Base-by-base conservation (phyloP, 1,140 invertebrate genomes). In the Pseudomyrmex dendroicus region DNA sequence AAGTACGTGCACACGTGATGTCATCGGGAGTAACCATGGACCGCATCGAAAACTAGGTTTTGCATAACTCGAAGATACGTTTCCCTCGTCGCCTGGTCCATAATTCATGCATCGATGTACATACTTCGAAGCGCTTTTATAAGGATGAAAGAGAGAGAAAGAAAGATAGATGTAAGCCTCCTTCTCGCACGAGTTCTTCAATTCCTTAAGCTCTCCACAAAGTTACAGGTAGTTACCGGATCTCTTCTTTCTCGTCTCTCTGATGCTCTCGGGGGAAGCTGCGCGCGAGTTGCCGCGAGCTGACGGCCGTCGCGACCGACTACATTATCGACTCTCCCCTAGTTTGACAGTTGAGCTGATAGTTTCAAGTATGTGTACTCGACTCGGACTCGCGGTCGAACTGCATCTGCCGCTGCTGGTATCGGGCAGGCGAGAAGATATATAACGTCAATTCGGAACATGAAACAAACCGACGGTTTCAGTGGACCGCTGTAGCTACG, bases 271-370 rank as follows among this genome's bases (percentile, higher is more conserved):
- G 5, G n/a, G 35, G 35, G 35, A 35, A 35, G 35, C 35, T 12
- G 25, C 7, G 15, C 50, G 12, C 25, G 66, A 64, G 20, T 56
- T 66, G 35, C 80, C 17, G 25, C 46, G 3, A 12, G 35, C 44
- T 15, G 44, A n/a, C n/a, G 52, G 46, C 59, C 54, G 22, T 73
- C 59, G 57, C 46, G 73, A 61, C 52, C 52, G 73, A 83, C 82
- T 83, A 83, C 73, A 78, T 78, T 83, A 78, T 67, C 50, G 57
- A 78, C 64, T 78, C 52, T 35, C 35, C 0, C 35, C 35, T 15
- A 67, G 82, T 78, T 83, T 78, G 82, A 83, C 82, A 78, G 82
- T 83, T 57, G 73, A 44, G 25, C 63, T 67, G 82, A 83, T 83
- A 83, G 82, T 83, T 83, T 67, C 82, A 61, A 83, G 73, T 78